Evolutionary conservation across 2,888 invertebrate genomes (phyloP), one percentile per base, ranked within the genome.

Genomic region (Lasioglossum morio): DNA sequence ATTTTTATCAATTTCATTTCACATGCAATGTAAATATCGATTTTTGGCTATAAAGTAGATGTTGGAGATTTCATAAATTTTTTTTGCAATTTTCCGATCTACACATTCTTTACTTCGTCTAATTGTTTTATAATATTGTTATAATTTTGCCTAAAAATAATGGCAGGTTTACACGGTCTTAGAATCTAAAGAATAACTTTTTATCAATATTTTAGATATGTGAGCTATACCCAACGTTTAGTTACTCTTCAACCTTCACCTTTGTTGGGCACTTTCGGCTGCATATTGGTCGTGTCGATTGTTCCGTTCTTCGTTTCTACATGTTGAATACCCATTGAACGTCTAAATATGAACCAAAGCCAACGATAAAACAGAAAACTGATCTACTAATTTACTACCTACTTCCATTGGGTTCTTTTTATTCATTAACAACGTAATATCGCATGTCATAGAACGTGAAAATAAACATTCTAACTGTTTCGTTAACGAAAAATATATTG

Each of bases 321-420:
- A 72, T 87, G 63, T 63, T 84, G 63, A 86, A 86, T 79, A 85
- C 83, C 79, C 66, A 90, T 86, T 40, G 70, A 78, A 84, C 23
- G 43, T 85, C 86, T 90, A 90, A 90, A 85, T 82, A 88, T 81
- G 76, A 46, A 73, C 72, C 48, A 79, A 84, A 63, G 79, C 85
- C 84, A 86, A 77, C 37, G 69, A 48, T 57, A 66, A 83, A 85
- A 88, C 79, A 74, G 63, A 82, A 90, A 75, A 3, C 79, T 76
- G 23, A 82, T 82, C 89, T 85, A 90, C 86, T 48, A 30, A 72
- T 83, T 86, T 75, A 77, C 91, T 91, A 91, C 82, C 88, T 88
- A 91, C 86, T 82, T 78, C 70, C 76, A 73, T 81, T 79, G 83
- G 72, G 48, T 74, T 72, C 14, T 72, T 66, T 77, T 70, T 78